Percentiles rank a stretch among this genome's conserved stretches.
phyloP scores from a whole-genome alignment of 2,888 invertebrate genomes.

The Eristalinus sepulchralis region DNA sequence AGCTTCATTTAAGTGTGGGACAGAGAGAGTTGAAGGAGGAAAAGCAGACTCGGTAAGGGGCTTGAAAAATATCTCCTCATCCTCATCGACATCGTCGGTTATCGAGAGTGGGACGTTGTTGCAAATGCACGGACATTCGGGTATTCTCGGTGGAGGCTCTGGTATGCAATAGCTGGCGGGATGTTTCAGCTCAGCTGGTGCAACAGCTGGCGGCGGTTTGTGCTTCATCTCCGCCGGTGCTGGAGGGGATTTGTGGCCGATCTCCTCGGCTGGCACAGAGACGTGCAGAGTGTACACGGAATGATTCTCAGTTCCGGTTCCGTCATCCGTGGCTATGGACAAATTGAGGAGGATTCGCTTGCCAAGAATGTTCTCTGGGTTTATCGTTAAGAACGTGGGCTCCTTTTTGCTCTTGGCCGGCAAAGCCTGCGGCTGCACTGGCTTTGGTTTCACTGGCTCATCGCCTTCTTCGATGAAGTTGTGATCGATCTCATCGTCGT shows the following conservation, averaged over 20 bases:
- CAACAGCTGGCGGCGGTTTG: background rate
- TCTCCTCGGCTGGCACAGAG: slow-evolving; percentile 86
- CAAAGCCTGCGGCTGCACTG: slow-evolving; percentile 49
- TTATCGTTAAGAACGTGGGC: slow-evolving; percentile 60
- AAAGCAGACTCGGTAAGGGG: slow-evolving; percentile 49
- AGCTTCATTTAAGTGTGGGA: slow-evolving; percentile 57
- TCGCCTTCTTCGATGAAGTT: background rate
- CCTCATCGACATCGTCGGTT: slow-evolving; percentile 28
- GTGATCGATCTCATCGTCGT: slow-evolving; percentile 28
- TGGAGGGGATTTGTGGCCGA: slow-evolving; percentile 20
- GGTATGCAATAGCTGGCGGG: slow-evolving; percentile 74
- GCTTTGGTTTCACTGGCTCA: too few relatives aligned
- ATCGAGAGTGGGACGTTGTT: slow-evolving; percentile 23
- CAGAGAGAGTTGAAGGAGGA: slow-evolving; percentile 59
- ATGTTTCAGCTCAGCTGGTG: slow-evolving; percentile 44
- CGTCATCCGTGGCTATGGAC: slow-evolving; percentile 88
- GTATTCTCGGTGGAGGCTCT: slow-evolving; percentile 79
- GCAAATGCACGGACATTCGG: slow-evolving; percentile 79
- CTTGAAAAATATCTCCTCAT: slow-evolving; percentile 35
- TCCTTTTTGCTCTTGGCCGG: background rate
- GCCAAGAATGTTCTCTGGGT: slow-evolving; percentile 74
- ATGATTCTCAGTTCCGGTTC: slow-evolving; percentile 82
- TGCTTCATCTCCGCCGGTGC: background rate
- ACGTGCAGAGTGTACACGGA: slow-evolving; percentile 90
- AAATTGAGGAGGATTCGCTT: slow-evolving; percentile 90